Evolutionary conservation across 2,797 vertebrate species (phyloP).

Genomic region (Bovichtus diacanthus): DNA sequence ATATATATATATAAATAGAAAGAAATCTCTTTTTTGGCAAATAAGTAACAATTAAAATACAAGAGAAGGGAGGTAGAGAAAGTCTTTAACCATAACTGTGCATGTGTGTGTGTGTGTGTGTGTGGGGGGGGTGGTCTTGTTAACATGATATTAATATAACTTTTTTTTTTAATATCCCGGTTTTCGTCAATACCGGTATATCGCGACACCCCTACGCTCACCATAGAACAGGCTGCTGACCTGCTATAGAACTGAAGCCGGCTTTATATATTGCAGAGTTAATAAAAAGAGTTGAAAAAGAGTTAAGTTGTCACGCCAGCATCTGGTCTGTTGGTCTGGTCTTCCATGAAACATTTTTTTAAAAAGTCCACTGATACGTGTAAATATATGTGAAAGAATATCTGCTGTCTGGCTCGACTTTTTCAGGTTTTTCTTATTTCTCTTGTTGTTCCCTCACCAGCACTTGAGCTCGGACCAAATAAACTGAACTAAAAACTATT

Average conservation of each 20-base stretch:
- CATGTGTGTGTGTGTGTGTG: too few relatives aligned
- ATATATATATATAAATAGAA: too few relatives aligned
- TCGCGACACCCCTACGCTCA: neutral
- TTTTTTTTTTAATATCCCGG: too few relatives aligned
- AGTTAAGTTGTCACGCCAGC: neutral
- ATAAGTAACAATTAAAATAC: too few relatives aligned
- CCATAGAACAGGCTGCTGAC: neutral
- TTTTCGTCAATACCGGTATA: too few relatives aligned
- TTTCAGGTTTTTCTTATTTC: neutral
- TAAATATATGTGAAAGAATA: neutral
- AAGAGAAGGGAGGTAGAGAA: too few relatives aligned
- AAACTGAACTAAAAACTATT: neutral
- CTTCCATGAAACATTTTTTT: too few relatives aligned
- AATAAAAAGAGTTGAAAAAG: too few relatives aligned
- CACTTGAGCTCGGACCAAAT: conserved; percentile 3
- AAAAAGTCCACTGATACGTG: neutral
- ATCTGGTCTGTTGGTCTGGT: neutral
- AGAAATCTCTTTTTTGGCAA: too few relatives aligned
- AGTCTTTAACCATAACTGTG: too few relatives aligned
- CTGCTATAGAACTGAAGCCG: neutral
- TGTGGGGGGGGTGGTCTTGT: too few relatives aligned
- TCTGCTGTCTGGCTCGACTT: neutral
- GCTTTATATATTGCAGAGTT: neutral
- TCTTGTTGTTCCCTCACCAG: neutral
- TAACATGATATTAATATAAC: too few relatives aligned